phyloP scores from a whole-genome alignment of 2,888 invertebrate genomes.

The Abrostola triplasia region DNA sequence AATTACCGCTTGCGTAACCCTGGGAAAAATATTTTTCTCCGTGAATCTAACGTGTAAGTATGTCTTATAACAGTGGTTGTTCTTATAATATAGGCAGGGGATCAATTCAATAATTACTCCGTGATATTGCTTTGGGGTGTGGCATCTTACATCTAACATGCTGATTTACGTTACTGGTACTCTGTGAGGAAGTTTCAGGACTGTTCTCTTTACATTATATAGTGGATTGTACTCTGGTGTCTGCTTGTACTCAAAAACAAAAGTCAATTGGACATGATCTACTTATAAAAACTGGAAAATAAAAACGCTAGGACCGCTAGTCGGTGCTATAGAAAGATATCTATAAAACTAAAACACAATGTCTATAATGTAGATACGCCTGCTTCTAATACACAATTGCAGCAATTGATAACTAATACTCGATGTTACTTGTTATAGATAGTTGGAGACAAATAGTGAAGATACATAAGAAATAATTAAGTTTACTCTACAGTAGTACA shows the following conservation, averaged over 20 bases:
- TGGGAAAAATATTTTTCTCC: conserved; percentile 88
- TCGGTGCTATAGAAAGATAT: conserved; percentile 74
- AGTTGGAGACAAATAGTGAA: conserved; percentile 72
- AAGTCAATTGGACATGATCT: conserved; percentile 70
- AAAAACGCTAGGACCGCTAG: conserved; percentile 81
- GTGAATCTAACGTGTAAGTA: conserved; percentile 88
- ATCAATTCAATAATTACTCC: conserved; percentile 71
- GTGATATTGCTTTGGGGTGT: conserved; percentile 78
- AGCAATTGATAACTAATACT: conserved; percentile 75
- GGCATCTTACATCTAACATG: conserved; percentile 81
- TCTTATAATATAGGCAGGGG: conserved; percentile 75
- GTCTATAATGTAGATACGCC: conserved; percentile 70
- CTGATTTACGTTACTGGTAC: conserved; percentile 73
- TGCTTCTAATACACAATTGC: conserved; percentile 78
- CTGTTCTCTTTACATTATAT: conserved; percentile 68
- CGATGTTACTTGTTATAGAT: conserved; percentile 62
- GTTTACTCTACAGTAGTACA: conserved; percentile 66
- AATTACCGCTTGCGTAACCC: conserved; percentile 89
- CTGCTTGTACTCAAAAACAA: conserved; percentile 64
- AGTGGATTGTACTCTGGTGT: conserved; percentile 70
- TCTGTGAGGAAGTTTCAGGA: conserved; percentile 70
- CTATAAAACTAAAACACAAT: conserved; percentile 80
- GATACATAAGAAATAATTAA: conserved; percentile 71
- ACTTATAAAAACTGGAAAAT: conserved; percentile 72
- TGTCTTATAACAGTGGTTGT: conserved; percentile 83